A percentile compares a stretch with the other conserved stretches of the same genome.
phyloP scores from a whole-genome alignment of 2,888 invertebrate genomes.

The Girardia tigrina region DNA sequence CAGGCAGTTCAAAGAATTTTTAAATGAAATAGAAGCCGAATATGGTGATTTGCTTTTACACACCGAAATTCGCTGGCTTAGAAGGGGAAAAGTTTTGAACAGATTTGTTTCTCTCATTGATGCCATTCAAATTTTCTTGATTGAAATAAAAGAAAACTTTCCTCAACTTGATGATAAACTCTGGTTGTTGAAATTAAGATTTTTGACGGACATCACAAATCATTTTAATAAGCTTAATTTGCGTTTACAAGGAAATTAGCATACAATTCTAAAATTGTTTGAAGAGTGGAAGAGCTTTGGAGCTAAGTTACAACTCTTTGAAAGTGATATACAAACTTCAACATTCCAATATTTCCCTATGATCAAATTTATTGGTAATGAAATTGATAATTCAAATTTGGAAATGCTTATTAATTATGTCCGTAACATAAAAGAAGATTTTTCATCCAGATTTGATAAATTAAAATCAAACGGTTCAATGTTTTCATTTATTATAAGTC shows the following conservation, averaged over 20 bases:
- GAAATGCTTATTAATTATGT: background rate
- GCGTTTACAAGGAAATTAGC: background rate
- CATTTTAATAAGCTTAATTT: background rate
- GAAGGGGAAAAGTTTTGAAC: background rate
- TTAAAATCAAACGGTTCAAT: background rate
- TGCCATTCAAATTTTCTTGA: background rate
- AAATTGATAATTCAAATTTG: background rate
- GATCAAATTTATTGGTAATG: background rate
- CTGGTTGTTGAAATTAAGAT: background rate
- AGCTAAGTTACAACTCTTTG: background rate
- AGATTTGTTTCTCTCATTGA: background rate
- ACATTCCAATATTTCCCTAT: background rate
- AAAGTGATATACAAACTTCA: background rate
- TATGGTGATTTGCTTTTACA: background rate
- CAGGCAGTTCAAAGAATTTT: background rate
- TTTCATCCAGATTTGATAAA: background rate
- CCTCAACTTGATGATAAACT: background rate
- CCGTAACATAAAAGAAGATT: background rate
- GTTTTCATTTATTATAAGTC: background rate
- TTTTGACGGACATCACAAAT: background rate
- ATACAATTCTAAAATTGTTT: background rate
- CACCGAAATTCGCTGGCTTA: background rate
- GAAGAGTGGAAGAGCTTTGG: background rate
- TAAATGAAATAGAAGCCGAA: background rate
- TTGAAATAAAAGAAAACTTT: background rate